Conservation (phyloP, 2,797 vertebrate species). For the Chelonia mydas region DNA sequence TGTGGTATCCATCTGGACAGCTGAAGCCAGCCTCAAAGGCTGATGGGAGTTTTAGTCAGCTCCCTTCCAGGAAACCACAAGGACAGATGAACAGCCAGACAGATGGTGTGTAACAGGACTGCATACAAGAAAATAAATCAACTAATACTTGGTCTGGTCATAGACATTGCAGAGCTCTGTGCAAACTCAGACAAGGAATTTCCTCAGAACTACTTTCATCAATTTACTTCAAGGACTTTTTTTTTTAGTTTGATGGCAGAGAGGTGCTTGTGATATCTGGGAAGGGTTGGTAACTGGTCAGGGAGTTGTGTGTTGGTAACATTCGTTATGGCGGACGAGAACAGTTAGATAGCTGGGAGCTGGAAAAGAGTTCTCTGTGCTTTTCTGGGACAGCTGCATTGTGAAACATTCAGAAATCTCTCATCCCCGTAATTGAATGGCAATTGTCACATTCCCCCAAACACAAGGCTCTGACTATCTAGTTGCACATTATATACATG, state of each 20-base stretch:
- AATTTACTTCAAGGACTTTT: neutral
- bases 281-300: neutral
- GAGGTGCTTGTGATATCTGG: neutral
- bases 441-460: neutral
- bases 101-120: neutral
- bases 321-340: neutral
- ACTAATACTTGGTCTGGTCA: no score
- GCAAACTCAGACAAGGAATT: neutral
- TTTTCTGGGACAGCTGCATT: neutral
- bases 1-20: fast-evolving
- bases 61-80: neutral
- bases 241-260: neutral
- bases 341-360: neutral
- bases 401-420: neutral
- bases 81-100: neutral
- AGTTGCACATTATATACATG: neutral
- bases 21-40: neutral
- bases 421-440: neutral
- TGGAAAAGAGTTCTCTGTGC: neutral
- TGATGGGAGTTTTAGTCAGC: neutral
- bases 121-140: neutral
- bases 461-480: neutral
- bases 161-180: neutral
- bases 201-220: neutral
- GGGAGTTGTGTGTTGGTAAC: neutral